Conservation (phyloP, 2,888 invertebrate genomes). For the Sclerodermus sp. region DNA sequence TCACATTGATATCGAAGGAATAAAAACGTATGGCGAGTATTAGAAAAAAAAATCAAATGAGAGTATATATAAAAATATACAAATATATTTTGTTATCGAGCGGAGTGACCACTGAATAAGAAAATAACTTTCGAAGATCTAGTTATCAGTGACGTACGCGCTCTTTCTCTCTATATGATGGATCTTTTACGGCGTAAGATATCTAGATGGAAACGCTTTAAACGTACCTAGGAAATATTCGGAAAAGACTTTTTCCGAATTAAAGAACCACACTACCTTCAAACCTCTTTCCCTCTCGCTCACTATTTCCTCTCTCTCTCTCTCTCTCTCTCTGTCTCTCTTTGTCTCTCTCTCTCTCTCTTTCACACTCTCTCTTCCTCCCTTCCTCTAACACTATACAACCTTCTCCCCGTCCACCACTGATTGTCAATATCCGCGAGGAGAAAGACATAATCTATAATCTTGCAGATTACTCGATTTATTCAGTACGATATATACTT, state of each 20-base stretch:
- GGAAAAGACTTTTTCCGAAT: neutral
- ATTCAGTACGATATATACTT: slow-evolving; percentile 46
- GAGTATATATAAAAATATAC: slow-evolving; percentile 3
- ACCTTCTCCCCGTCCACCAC: neutral
- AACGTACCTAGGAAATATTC: slow-evolving; percentile 24
- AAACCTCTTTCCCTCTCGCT: neutral
- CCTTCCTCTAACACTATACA: neutral
- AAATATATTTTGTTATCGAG: slow-evolving; percentile 21
- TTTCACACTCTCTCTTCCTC: too few species aligned
- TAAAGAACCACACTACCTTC: too few species aligned
- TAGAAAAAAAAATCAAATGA: slow-evolving; percentile 6
- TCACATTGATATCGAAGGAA: too few species aligned
- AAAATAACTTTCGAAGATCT: slow-evolving; percentile 45
- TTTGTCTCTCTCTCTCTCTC: slow-evolving; percentile 5
- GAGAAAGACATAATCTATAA: slow-evolving; percentile 11
- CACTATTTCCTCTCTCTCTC: slow-evolving; percentile 17
- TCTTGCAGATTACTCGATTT: slow-evolving; percentile 21
- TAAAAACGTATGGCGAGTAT: too few species aligned
- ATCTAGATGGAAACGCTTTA: slow-evolving; percentile 42
- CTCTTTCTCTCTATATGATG: slow-evolving; percentile 40
- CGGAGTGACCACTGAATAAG: neutral
- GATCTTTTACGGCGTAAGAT: slow-evolving; percentile 33
- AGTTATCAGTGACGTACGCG: slow-evolving; percentile 27
- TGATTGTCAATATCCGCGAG: too few species aligned
- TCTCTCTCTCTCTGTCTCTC: slow-evolving; percentile 20